A percentile compares a stretch with the other conserved stretches of the same genome.
phyloP scores from a whole-genome alignment of 2,797 vertebrate genomes.

The Trachops cirrhosus region DNA sequence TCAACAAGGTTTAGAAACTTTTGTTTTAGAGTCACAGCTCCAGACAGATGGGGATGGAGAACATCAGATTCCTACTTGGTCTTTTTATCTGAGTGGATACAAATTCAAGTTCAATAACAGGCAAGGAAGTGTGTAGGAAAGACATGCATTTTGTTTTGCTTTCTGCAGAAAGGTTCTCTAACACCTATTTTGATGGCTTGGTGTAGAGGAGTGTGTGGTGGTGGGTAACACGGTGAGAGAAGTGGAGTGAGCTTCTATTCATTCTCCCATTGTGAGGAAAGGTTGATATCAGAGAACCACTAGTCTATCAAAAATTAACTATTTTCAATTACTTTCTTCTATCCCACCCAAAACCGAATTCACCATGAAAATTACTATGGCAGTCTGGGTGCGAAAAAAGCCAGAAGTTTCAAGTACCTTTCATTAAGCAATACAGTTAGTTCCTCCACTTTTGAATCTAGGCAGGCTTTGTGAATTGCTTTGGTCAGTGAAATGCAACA shows the following conservation, averaged over 20 bases:
- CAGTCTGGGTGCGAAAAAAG: not conserved
- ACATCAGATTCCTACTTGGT: not conserved
- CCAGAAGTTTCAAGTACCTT: not conserved
- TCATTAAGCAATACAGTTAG: not conserved
- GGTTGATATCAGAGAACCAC: not conserved
- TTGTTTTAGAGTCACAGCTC: not conserved
- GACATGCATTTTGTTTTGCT: not conserved
- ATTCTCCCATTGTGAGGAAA: not conserved
- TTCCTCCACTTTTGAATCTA: not conserved
- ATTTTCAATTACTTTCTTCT: not conserved
- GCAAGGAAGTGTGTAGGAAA: not conserved
- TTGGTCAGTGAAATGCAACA: not conserved
- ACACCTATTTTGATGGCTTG: not conserved
- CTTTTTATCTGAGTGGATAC: not conserved
- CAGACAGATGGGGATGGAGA: not conserved
- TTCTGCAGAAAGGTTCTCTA: not conserved
- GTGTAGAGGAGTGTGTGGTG: not conserved
- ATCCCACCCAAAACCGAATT: not conserved
- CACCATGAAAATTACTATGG: not conserved
- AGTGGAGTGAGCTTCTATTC: not conserved
- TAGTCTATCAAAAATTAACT: not conserved
- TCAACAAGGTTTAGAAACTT: not conserved
- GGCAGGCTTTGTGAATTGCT: not conserved
- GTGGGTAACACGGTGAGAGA: not conserved
- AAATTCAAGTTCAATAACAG: not conserved